Conservation (phyloP, 2,888 invertebrate species). For the Ectropis crepuscularia region DNA sequence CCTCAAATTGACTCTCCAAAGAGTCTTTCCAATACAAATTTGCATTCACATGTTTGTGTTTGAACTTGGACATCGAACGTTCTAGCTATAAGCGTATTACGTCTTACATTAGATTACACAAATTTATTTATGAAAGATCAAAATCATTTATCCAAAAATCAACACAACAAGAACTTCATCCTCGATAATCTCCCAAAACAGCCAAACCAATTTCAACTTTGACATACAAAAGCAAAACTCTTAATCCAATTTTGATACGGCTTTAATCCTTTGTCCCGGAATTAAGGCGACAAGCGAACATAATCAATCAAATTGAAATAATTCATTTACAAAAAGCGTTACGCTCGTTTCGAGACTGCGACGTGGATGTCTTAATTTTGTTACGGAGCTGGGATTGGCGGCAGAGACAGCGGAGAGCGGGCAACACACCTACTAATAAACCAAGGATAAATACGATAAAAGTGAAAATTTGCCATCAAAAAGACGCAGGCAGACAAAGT, state of each 20-base stretch:
- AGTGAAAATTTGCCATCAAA: too few species aligned
- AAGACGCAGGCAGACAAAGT: too few species aligned
- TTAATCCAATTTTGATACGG: conserved; percentile 23
- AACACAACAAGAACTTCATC: background rate
- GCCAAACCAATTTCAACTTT: conserved; percentile 29
- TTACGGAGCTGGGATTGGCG: conserved; percentile 3
- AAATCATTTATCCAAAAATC: background rate
- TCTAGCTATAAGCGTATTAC: too few species aligned
- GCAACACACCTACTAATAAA: too few species aligned
- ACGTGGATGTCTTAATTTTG: conserved; percentile 24
- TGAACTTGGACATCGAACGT: too few species aligned
- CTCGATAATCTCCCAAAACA: conserved; percentile 13
- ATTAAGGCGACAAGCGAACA: conserved; percentile 26
- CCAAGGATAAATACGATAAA: too few species aligned
- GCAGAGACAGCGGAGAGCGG: conserved; percentile 1
- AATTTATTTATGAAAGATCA: background rate
- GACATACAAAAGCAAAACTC: conserved; percentile 28
- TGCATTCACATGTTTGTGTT: too few species aligned
- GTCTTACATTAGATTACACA: too few species aligned
- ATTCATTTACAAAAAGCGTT: conserved; percentile 27
- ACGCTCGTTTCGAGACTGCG: conserved; percentile 11
- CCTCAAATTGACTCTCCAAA: too few species aligned
- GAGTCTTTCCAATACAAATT: too few species aligned
- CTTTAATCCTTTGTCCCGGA: conserved; percentile 23
- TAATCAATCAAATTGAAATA: conserved; percentile 32